A percentile compares a stretch with the other conserved stretches of the same genome.
phyloP scores from a whole-genome alignment of 2,113 vertebrate species.

The Perca fluviatilis region DNA sequence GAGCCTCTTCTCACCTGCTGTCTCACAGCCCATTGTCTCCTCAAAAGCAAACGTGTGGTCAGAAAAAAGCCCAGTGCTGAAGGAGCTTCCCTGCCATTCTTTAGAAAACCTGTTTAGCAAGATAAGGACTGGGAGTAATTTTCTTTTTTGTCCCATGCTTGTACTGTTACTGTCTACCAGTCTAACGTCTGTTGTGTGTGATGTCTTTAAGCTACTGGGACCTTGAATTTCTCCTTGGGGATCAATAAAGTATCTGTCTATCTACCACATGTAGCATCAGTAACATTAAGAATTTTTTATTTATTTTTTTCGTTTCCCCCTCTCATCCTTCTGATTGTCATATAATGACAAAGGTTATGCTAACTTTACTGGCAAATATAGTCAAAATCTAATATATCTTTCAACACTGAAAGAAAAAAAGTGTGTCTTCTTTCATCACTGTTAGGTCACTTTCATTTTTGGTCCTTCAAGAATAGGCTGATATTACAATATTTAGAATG shows the following conservation, averaged over 20 bases:
- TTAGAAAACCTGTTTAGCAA: not conserved
- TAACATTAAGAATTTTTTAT: no score
- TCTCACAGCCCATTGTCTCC: conserved; percentile 2
- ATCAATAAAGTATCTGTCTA: no score
- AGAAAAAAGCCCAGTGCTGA: not conserved
- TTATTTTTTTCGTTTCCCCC: not conserved
- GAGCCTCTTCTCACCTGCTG: conserved; percentile 4
- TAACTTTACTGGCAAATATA: not conserved
- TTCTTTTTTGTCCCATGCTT: not conserved
- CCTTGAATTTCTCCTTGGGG: no score
- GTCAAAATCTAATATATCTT: no score
- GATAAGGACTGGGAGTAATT: not conserved
- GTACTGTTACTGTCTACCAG: not conserved
- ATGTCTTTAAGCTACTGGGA: no score
- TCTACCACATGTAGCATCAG: not conserved
- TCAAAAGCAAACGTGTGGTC: conserved; percentile 23
- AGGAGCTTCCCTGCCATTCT: not conserved
- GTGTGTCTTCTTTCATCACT: not conserved
- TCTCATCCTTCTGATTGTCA: not conserved
- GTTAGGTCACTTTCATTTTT: not conserved
- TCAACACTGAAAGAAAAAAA: not conserved
- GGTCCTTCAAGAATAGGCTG: not conserved
- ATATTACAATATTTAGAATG: not conserved
- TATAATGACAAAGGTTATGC: not conserved
- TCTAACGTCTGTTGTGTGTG: no score